Evolutionary conservation across 1,140 invertebrate species (phyloP).

Genomic region (Aphaenogaster rudis): DNA sequence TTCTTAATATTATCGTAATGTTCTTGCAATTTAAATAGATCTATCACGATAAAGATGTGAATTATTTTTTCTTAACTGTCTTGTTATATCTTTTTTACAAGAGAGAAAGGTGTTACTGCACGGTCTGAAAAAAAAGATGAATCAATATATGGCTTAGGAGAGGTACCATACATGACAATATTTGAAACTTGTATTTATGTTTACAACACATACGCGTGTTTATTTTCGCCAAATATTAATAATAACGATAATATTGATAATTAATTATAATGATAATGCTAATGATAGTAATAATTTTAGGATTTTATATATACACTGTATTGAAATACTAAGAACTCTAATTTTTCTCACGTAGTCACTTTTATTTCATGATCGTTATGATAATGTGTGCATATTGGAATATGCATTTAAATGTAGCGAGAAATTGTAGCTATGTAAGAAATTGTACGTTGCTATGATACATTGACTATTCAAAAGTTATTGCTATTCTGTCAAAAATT

Average conservation of each 20-base stretch:
- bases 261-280: conserved; percentile 8
- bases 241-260: conserved; percentile 42
- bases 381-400: conserved; percentile 5
- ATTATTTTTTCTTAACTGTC: conserved; percentile 4
- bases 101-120: not conserved
- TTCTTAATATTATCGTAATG: not conserved
- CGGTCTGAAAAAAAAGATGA: not conserved
- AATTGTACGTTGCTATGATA: conserved; percentile 39
- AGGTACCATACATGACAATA: conserved; percentile 47
- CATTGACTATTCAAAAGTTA: conserved; percentile 58
- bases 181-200: conserved; percentile 40
- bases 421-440: not conserved
- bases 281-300: conserved; percentile 52
- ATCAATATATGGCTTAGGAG: not conserved
- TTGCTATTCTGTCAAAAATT: conserved; percentile 45
- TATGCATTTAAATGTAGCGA: conserved; percentile 51
- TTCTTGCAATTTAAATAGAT: conserved; percentile 33
- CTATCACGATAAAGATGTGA: not conserved
- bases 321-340: conserved; percentile 15
- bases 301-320: conserved; percentile 45
- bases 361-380: conserved; percentile 11
- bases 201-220: conserved; percentile 27
- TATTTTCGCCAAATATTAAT: conserved; percentile 63
- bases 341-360: not conserved
- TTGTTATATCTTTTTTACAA: conserved; percentile 8